Evolutionary conservation across 2,797 vertebrate species (phyloP).

Genomic region (Clamator glandarius): DNA sequence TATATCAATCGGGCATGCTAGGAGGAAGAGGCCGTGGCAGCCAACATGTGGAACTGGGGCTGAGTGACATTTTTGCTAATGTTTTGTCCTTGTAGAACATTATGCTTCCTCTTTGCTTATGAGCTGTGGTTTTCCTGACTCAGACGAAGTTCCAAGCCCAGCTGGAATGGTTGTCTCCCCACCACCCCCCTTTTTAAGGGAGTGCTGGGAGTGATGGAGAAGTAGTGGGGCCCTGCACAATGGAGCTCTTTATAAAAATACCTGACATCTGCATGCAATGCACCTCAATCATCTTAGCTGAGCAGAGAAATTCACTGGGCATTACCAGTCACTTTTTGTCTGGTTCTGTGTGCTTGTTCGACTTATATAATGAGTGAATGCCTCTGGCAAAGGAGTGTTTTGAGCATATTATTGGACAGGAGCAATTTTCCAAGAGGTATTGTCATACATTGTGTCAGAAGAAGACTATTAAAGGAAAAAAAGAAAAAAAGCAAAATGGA

Average conservation of each 20-base stretch:
- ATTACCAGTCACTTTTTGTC: constrained; percentile 80
- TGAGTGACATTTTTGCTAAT: constrained; percentile 99
- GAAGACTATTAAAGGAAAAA: constrained; percentile 12
- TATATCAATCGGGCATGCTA: constrained; percentile 91
- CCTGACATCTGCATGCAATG: constrained; percentile 89
- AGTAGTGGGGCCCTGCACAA: constrained; percentile 81
- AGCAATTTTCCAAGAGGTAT: constrained; percentile 73
- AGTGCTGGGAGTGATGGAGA: constrained; percentile 78
- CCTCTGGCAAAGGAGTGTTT: constrained; percentile 78
- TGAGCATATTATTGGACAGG: constrained; percentile 71
- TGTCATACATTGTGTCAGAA: constrained; percentile 72
- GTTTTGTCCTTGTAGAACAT: constrained; percentile 99
- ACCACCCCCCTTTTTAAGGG: constrained; percentile 62
- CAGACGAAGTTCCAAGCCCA: constrained; percentile 93
- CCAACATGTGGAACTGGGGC: constrained; percentile 94
- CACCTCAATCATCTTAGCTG: constrained; percentile 79
- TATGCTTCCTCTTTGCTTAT: constrained; percentile 97
- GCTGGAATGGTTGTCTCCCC: constrained; percentile 89
- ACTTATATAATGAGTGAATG: constrained; percentile 84
- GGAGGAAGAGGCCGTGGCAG: constrained; percentile 87
- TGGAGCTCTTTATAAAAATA: constrained; percentile 89
- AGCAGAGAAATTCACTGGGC: constrained; percentile 84
- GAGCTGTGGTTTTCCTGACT: constrained; percentile 99
- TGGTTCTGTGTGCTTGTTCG: constrained; percentile 76
- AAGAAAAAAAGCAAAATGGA: not conserved